These are phyloP conservation scores for Umimayanthus kanabou DNA, from an alignment of 92 coral and sea anemone genomes.

Conservation along the genomic window DNA sequence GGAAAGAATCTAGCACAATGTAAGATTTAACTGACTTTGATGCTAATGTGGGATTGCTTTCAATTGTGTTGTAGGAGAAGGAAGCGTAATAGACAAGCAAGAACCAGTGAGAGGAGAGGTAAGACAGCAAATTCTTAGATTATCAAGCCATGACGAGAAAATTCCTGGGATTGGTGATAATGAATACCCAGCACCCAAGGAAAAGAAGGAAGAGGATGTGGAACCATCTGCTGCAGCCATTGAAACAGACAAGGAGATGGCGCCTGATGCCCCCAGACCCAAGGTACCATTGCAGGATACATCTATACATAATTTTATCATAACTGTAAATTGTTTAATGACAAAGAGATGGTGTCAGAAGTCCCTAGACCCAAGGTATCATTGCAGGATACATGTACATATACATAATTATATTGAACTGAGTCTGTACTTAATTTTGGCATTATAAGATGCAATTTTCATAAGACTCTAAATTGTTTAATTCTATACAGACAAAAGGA, in stretches of 20 bases:
- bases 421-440: too few species aligned
- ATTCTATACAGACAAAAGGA: too few species aligned
- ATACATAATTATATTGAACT: too few species aligned
- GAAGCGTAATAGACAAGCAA: background rate
- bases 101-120: slow-evolving; percentile 9
- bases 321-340: too few species aligned
- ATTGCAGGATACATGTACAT: too few species aligned
- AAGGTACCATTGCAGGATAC: background rate
- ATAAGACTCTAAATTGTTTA: too few species aligned
- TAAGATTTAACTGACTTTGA: background rate
- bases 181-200: slow-evolving; percentile 43
- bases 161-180: slow-evolving; percentile 76
- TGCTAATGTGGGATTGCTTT: background rate
- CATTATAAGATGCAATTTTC: too few species aligned
- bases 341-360: too few species aligned
- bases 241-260: background rate
- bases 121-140: background rate
- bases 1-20: background rate
- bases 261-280: background rate
- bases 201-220: background rate
- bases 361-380: too few species aligned
- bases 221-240: background rate
- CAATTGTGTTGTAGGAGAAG: background rate
- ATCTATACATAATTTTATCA: too few species aligned
- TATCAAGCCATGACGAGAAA: slow-evolving; percentile 44